These are phyloP conservation scores for Lasius fuliginosus DNA, from an alignment of 2,888 invertebrate genomes.

Conservation along the genomic window DNA sequence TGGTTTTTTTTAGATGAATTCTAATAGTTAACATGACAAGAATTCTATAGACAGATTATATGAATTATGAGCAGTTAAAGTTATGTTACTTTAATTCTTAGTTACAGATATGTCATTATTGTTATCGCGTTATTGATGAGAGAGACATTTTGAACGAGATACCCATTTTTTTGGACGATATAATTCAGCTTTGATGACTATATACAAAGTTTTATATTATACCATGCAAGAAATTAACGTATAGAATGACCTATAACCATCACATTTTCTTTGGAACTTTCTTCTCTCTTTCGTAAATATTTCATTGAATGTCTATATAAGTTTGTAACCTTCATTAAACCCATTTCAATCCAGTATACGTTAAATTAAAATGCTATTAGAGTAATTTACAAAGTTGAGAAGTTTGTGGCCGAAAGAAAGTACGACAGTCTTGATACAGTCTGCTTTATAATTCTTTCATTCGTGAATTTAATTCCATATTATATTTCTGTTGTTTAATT, in stretches of 20 bases:
- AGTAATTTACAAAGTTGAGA: conserved; percentile 1
- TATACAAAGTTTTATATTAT: conserved; percentile 25
- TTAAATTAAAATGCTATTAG: conserved; percentile 4
- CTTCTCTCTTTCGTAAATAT: background rate
- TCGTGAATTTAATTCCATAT: conserved; percentile 23
- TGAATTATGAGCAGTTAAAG: conserved; percentile 16
- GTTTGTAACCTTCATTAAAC: conserved; percentile 10
- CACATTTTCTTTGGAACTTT: conserved; percentile 29
- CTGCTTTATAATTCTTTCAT: conserved; percentile 1
- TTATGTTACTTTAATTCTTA: background rate
- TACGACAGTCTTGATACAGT: background rate
- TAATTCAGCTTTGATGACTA: conserved; percentile 9
- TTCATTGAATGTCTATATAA: background rate
- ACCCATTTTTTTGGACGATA: background rate
- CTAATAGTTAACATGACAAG: conserved; percentile 9
- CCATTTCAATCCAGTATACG: no score
- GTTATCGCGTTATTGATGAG: conserved; percentile 17
- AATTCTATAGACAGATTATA: conserved; percentile 9
- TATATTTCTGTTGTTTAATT: conserved; percentile 28
- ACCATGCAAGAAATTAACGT: conserved; percentile 43
- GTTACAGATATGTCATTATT: background rate
- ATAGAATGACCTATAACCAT: background rate
- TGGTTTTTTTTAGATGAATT: background rate
- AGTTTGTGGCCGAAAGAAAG: conserved; percentile 18
- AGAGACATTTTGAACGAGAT: conserved; percentile 16